A percentile compares a stretch with the other conserved stretches of the same genome.
Evolutionary conservation across 2,113 vertebrate species (phyloP).

Genomic region (Struthio camelus): DNA sequence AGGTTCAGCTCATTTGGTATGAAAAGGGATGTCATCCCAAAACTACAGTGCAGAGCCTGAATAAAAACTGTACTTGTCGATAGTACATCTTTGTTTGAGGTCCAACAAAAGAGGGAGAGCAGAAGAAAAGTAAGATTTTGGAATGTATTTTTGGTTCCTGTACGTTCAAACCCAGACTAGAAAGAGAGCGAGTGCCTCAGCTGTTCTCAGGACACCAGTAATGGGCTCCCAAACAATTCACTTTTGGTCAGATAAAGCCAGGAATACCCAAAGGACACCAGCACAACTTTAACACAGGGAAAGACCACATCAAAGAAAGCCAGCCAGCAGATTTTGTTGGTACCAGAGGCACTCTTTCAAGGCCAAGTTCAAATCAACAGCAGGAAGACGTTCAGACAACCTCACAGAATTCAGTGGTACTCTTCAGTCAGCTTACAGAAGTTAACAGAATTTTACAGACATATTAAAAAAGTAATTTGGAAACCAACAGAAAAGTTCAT

Average conservation of each 20-base stretch:
- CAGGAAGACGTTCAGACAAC: background rate
- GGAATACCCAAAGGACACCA: background rate
- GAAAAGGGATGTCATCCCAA: background rate
- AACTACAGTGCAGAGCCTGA: background rate
- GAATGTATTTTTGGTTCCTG: background rate
- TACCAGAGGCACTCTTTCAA: background rate
- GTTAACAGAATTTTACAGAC: background rate
- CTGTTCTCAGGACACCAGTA: background rate
- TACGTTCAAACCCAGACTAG: background rate
- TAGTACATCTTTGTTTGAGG: background rate
- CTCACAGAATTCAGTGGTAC: background rate
- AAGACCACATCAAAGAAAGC: background rate
- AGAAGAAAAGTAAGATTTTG: background rate
- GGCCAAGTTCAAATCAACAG: background rate
- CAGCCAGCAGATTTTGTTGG: background rate
- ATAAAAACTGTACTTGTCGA: background rate
- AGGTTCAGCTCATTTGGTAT: background rate
- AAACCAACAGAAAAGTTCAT: background rate
- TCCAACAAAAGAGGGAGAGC: background rate
- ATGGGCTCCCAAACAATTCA: background rate
- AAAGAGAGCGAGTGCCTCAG: background rate
- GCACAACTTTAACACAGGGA: background rate
- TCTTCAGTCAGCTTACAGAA: background rate
- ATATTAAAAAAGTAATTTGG: background rate
- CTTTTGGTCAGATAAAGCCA: background rate